Percentiles rank a stretch among this genome's conserved stretches.
Evolutionary conservation across 1,140 invertebrate genomes (phyloP).

Genomic region (Sarcophaga peregrina): DNA sequence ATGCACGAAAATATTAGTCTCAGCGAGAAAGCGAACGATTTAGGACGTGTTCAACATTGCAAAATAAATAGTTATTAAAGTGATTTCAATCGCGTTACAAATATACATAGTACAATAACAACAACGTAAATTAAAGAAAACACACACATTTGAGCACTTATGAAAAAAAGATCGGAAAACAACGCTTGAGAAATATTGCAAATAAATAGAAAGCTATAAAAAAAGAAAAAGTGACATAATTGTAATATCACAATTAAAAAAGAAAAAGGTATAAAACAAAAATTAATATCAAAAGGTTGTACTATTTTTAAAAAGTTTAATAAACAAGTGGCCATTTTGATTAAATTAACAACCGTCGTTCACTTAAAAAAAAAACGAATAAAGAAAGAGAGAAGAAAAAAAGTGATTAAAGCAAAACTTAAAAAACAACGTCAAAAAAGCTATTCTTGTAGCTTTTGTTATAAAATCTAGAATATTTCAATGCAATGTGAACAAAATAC

Average conservation of each 20-base stretch:
- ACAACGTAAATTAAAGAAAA: not conserved
- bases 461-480: constrained; percentile 10
- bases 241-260: not conserved
- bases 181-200: constrained; percentile 13
- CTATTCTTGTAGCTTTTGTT: not conserved
- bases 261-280: not conserved
- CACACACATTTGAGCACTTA: constrained; percentile 9
- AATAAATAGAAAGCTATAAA: not conserved
- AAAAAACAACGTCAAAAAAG: not conserved
- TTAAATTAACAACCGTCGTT: not conserved
- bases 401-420: constrained; percentile 2
- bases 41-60: constrained; percentile 37
- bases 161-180: constrained; percentile 26
- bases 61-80: not conserved
- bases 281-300: not conserved
- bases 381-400: not conserved
- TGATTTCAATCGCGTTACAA: not conserved
- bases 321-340: constrained; percentile 41
- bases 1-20: constrained; percentile 21
- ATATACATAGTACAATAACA: not conserved
- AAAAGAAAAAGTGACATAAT: constrained; percentile 26
- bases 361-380: constrained; percentile 35
- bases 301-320: not conserved
- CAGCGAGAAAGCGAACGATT: constrained; percentile 42
- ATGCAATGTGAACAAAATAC: not conserved